A percentile compares a stretch with the other conserved stretches of the same genome.
These are phyloP conservation scores for Ia io DNA, from an alignment of 2,113 vertebrate genomes.

Conservation along the genomic window DNA sequence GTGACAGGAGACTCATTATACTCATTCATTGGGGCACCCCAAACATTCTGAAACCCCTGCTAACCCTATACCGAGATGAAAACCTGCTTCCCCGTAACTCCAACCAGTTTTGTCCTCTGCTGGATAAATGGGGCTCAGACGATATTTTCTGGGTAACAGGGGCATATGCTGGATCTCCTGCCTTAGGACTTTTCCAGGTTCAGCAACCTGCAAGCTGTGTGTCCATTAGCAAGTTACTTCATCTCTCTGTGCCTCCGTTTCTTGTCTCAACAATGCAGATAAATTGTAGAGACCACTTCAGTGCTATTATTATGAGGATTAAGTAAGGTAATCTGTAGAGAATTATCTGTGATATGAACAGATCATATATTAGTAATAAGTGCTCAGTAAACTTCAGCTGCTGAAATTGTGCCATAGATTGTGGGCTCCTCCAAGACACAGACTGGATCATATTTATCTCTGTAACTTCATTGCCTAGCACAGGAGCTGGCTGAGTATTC, in stretches of 20 bases:
- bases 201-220: not conserved
- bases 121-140: not conserved
- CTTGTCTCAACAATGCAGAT: not conserved
- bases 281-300: not conserved
- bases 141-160: not conserved
- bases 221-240: not conserved
- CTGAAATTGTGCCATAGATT: not conserved
- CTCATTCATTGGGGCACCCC: not conserved
- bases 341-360: not conserved
- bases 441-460: not conserved
- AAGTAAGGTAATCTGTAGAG: not conserved
- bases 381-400: not conserved
- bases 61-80: not conserved
- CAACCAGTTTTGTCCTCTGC: not conserved
- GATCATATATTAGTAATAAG: not conserved
- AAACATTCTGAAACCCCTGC: not conserved
- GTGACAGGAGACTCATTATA: not conserved
- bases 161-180: not conserved
- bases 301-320: not conserved
- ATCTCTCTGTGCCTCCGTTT: not conserved
- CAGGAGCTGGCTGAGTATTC: constrained; percentile 3
- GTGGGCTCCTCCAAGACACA: not conserved
- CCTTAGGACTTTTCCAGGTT: not conserved
- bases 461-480: not conserved
- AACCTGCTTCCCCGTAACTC: not conserved